Percentiles rank a stretch among this genome's conserved stretches.
These are phyloP conservation scores for Isotomurus palustris DNA, from an alignment of 2,888 invertebrate species.

Conservation along the genomic window DNA sequence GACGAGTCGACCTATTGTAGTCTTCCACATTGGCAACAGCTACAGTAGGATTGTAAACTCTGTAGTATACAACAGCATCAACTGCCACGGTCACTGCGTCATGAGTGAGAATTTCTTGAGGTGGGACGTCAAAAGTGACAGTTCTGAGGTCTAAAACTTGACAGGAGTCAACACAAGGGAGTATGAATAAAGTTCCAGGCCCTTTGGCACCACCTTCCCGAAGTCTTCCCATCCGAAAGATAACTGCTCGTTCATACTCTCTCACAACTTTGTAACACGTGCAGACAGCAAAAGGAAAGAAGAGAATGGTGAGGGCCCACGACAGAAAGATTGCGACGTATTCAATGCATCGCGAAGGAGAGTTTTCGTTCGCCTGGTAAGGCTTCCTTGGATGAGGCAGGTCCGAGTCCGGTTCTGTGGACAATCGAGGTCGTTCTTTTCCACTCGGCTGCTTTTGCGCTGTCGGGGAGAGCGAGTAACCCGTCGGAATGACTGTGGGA, in stretches of 20 bases:
- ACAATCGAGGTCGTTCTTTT: no score
- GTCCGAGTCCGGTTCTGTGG: no score
- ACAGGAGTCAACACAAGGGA: slow-evolving; percentile 60
- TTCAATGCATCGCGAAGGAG: slow-evolving; percentile 20
- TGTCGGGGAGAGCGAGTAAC: no score
- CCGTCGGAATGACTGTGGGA: not conserved
- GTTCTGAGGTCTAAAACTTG: slow-evolving; percentile 59
- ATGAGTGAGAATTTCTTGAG: slow-evolving; percentile 56
- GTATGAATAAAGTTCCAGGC: slow-evolving; percentile 58
- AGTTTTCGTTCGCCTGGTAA: not conserved
- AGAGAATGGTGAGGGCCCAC: slow-evolving; percentile 20
- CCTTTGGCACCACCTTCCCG: slow-evolving; percentile 56
- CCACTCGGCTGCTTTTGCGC: no score
- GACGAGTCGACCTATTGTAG: slow-evolving; percentile 37
- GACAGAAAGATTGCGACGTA: slow-evolving; percentile 28
- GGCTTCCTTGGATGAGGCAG: no score
- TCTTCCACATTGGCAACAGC: slow-evolving; percentile 57
- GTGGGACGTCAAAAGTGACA: slow-evolving; percentile 59
- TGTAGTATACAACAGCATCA: slow-evolving; percentile 50
- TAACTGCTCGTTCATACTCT: slow-evolving; percentile 56
- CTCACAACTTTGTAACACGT: slow-evolving; percentile 51
- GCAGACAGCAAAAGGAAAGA: slow-evolving; percentile 23
- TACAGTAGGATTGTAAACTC: slow-evolving; percentile 53
- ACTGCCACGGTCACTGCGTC: slow-evolving; percentile 56
- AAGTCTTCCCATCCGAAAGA: slow-evolving; percentile 54